A percentile compares a stretch with the other conserved stretches of the same genome.
These are phyloP conservation scores for Antedon mediterranea DNA, from an alignment of 53 echinoderm and acorn worm genomes.

Conservation along the genomic window DNA sequence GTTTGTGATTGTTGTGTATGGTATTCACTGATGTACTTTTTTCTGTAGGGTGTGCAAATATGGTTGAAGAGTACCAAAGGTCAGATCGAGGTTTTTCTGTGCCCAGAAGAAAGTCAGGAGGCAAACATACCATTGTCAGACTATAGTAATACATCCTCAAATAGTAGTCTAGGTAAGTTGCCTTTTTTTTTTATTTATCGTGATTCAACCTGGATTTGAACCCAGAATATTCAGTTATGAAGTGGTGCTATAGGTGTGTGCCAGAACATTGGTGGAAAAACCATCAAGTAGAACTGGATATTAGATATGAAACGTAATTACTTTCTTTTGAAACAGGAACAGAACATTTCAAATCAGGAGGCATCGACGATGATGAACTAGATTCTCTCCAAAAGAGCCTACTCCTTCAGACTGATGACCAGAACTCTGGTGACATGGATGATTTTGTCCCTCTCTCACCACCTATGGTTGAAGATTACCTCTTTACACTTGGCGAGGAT, in stretches of 20 bases:
- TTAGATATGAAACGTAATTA: no score
- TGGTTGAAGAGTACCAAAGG: constrained; percentile 95
- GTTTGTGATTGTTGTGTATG: no score
- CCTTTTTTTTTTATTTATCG: no score
- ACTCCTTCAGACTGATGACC: constrained; percentile 83
- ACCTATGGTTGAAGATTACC: constrained; percentile 87
- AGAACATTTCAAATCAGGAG: constrained; percentile 63
- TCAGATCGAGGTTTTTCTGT: constrained; percentile 88
- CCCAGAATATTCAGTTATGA: no score
- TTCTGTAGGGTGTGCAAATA: constrained; percentile 67
- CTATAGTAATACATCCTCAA: constrained; percentile 33
- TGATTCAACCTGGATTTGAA: no score
- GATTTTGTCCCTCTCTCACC: constrained; percentile 95
- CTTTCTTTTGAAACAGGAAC: constrained; percentile 30
- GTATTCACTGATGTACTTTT: no score
- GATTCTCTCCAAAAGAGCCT: constrained; percentile 54
- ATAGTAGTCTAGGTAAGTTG: constrained; percentile 54
- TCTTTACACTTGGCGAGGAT: constrained; percentile 67
- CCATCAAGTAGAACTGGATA: no score
- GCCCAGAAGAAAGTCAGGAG: constrained; percentile 75
- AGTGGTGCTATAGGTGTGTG: no score
- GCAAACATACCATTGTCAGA: constrained; percentile 35
- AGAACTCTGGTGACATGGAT: constrained; percentile 57
- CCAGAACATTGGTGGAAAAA: no score
- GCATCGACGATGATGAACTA: constrained; percentile 86